Percentiles rank a stretch among this genome's conserved stretches.
phyloP scores from a whole-genome alignment of 2,797 vertebrate genomes.

The Tragelaphus eurycerus region DNA sequence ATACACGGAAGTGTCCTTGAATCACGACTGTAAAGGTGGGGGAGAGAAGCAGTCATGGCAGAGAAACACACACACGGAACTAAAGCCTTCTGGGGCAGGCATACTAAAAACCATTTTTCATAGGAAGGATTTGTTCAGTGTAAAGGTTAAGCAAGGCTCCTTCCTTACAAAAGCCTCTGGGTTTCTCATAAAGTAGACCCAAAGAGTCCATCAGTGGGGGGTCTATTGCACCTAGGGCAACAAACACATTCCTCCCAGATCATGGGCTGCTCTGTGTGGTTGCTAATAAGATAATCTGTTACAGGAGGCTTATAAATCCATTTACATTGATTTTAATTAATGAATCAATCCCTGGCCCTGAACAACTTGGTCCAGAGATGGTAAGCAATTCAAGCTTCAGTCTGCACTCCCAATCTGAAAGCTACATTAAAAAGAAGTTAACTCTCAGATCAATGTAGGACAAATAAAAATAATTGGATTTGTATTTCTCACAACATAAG shows the following conservation, averaged over 20 bases:
- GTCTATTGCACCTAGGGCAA: conserved; percentile 72
- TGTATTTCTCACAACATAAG: conserved; percentile 48
- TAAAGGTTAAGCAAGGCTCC: conserved; percentile 60
- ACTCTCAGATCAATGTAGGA: conserved; percentile 66
- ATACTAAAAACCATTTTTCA: conserved; percentile 55
- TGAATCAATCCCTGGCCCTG: conserved; percentile 83
- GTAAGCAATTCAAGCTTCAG: conserved; percentile 80
- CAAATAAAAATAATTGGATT: conserved; percentile 74
- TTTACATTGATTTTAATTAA: conserved; percentile 90
- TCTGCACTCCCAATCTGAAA: conserved; percentile 79
- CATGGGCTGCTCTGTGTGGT: conserved; percentile 77
- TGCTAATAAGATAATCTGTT: conserved; percentile 86
- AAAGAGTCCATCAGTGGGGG: conserved; percentile 45
- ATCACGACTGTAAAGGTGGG: not conserved
- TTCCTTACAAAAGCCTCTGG: conserved; percentile 67
- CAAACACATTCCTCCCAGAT: conserved; percentile 81
- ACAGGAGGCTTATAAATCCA: conserved; percentile 85
- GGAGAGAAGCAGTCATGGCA: not conserved
- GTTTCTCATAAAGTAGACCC: conserved; percentile 41
- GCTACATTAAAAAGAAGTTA: conserved; percentile 77
- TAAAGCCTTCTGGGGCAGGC: conserved; percentile 20
- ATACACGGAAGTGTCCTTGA: not conserved
- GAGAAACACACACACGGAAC: not conserved
- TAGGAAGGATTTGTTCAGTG: conserved; percentile 58
- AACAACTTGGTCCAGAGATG: conserved; percentile 77